Conservation (phyloP, 2,888 invertebrate species). For the Caenorhabditis imperialis region DNA sequence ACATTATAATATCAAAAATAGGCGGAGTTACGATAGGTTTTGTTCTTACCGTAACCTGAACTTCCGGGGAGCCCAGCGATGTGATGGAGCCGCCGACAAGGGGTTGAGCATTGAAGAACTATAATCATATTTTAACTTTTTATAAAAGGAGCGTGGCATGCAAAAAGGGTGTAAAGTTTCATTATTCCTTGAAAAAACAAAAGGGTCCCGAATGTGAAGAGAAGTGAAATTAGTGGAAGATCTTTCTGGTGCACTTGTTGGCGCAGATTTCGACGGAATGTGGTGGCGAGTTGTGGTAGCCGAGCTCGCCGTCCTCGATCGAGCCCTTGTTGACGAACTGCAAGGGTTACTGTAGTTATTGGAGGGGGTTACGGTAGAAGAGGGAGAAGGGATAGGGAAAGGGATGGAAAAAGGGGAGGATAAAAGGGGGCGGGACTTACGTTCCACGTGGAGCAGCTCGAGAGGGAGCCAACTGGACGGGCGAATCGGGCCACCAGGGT, state of each 20-base stretch:
- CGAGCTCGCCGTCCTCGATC: slow-evolving; percentile 58
- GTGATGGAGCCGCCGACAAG: slow-evolving; percentile 4
- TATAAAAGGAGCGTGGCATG: too few relatives aligned
- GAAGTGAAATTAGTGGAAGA: slow-evolving; percentile 38
- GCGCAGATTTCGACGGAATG: slow-evolving; percentile 56
- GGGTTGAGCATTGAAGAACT: slow-evolving; percentile 50
- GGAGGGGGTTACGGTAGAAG: neutral
- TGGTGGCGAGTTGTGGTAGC: slow-evolving; percentile 57
- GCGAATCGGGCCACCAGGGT: slow-evolving; percentile 55
- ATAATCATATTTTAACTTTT: too few relatives aligned
- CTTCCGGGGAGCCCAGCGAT: slow-evolving; percentile 20
- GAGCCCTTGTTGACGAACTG: slow-evolving; percentile 59
- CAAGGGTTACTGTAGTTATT: too few relatives aligned
- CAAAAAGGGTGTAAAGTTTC: neutral
- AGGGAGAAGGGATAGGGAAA: neutral
- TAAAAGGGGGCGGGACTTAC: slow-evolving; percentile 40
- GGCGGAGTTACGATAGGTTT: too few relatives aligned
- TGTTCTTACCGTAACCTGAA: slow-evolving; percentile 31
- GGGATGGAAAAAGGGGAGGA: neutral
- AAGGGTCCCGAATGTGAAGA: neutral
- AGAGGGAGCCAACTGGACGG: slow-evolving; percentile 52
- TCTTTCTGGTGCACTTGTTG: slow-evolving; percentile 54
- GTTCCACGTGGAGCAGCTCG: slow-evolving; percentile 59
- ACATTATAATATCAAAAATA: too few relatives aligned
- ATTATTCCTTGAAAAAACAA: slow-evolving; percentile 12